Evolutionary conservation across 1,140 invertebrate genomes (phyloP), one percentile per base, ranked within the genome.

Genomic region (Drosophila fuyamai): DNA sequence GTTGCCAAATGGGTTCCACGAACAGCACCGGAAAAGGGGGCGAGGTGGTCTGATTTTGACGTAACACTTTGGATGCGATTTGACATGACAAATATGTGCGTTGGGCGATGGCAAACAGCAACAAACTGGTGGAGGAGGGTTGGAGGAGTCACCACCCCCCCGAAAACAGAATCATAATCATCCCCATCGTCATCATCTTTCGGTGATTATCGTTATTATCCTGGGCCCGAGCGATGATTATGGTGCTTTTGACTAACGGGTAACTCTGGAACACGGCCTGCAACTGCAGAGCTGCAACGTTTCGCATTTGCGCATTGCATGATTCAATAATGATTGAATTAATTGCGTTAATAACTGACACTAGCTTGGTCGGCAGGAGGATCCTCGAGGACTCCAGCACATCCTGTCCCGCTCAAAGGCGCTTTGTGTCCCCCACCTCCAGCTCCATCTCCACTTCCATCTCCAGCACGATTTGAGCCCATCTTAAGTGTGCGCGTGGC

Each of bases 271-370:
- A 8, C 0, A 10, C 12, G 12, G 44, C 41, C 58, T 65, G 48
- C 27, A 51, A 32, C 41, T 47, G 54, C 61, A 16, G 44, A 48
- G 35, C 53, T 71, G 63, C 67, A 70, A 61, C 76, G 80, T 76
- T 89, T 88, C 81, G 85, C 85, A 84, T 89, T 88, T 88, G 84
- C 85, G 84, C 83, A 89, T 88, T 88, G 83, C 84, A 91, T 91
- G 90, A 91, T 91, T 88, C 90, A 90, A 91, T 91, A 91, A 91
- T 91, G 90, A 91, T 90, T 91, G 90, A 90, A 91, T 91, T 91
- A 91, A 91, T 91, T 92, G 90, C 90, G 90, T 91, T 91, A 91
- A 91, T 92, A 91, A 91, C 86, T 91, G 90, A 91, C 90, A 92
- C 90, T 92, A 89, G 74, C 66, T 40, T 32, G 67, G 41, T n/a